Evolutionary conservation across 2,888 invertebrate genomes (phyloP), one percentile per base, ranked within the genome.

Genomic region (Catocala nupta): DNA sequence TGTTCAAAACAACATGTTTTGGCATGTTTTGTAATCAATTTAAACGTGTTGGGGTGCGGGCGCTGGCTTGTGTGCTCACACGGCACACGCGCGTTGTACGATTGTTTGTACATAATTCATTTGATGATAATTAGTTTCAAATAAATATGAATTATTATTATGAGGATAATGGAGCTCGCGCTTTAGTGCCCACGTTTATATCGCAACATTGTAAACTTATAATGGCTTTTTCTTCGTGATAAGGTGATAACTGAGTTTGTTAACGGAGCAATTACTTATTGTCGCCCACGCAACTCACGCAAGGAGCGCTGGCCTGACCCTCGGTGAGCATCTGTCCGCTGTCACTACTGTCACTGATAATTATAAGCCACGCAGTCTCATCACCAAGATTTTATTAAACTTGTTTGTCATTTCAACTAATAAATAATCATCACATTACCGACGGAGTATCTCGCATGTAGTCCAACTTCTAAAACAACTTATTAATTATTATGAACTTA

Each of bases 21-120:
- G 61, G 56, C 52, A 57, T 59, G 54, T 65, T 64, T 64, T 63
- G 57, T 65, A 65, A 71, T 71, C 55, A 74, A 64, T 68, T 57
- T 48, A 60, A 52, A 49, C 47, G 65, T 57, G 50, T 50, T 52
- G 61, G 52, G 52, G 59, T 50, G 16, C 5, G 8, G 12, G 13
- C 39, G 11, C 36, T 16, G 42, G 12, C 34, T n/a, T 2, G 13
- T 12, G 39, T 10, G 39, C 39, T 5, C 39, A 39, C 25, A 13
- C 2, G 34, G 7, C 39, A 1, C 13, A 16, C 43, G n/a, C 25
- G 43, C 25, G 12, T 36, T 36, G 49, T 43, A 16, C 44, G 43
- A 55, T 50, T 55, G 60, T 51, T 61, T 47, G 55, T 66, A 55
- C 58, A 61, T 71, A 66, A 68, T 66, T 66, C 60, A 68, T 68